These are phyloP conservation scores for Heliconius charithonia DNA, from an alignment of 2,888 invertebrate genomes.

Conservation along the genomic window DNA sequence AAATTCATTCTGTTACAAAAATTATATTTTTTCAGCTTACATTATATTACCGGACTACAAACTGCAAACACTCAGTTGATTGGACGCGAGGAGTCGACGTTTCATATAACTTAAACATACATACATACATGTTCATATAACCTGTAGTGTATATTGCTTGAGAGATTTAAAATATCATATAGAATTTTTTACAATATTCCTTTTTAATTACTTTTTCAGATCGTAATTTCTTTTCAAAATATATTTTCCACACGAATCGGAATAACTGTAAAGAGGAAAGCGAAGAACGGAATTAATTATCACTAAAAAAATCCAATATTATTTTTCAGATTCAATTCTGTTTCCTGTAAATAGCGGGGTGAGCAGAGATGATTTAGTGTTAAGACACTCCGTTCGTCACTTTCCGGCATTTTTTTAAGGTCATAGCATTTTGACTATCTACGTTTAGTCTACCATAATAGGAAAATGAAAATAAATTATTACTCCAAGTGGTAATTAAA, in stretches of 20 bases:
- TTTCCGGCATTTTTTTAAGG: neutral
- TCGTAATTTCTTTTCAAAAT: neutral
- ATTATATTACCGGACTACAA: conserved; percentile 46
- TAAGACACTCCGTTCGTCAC: too few species aligned
- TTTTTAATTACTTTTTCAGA: too few species aligned
- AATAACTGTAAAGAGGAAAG: neutral
- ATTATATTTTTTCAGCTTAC: neutral
- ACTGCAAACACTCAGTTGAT: conserved; percentile 67
- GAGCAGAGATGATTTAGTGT: too few species aligned
- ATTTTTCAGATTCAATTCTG: too few species aligned
- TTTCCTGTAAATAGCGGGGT: too few species aligned
- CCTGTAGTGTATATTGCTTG: neutral
- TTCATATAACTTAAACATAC: conserved; percentile 30
- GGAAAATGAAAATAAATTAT: neutral
- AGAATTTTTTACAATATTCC: too few species aligned
- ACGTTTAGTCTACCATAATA: neutral
- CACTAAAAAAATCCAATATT: neutral
- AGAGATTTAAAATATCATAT: neutral
- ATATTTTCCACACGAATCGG: neutral
- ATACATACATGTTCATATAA: neutral
- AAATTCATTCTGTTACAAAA: neutral
- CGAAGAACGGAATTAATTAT: neutral
- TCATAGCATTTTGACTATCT: too few species aligned
- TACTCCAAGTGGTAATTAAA: neutral
- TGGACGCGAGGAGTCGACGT: conserved; percentile 57